Conservation (phyloP, 2,888 invertebrate species). For the Dasypogon diadema region DNA sequence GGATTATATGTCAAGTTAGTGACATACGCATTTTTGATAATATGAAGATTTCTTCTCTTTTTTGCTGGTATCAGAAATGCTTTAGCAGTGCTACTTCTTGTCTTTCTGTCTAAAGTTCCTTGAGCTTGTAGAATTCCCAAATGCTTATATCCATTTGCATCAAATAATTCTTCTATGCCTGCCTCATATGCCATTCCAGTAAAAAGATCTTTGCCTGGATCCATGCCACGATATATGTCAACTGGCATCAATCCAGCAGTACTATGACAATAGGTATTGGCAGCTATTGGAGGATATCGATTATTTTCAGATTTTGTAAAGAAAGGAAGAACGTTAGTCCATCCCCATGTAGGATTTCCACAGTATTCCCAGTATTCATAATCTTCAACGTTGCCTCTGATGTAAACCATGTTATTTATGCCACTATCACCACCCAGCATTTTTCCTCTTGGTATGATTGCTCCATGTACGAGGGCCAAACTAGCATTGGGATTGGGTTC, state of each 20-base stretch:
- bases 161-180: constrained; percentile 69
- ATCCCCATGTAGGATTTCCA: constrained; percentile 76
- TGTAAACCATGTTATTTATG: constrained; percentile 71
- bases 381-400: constrained; percentile 72
- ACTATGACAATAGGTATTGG: constrained; percentile 62
- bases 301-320: constrained; percentile 78
- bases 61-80: constrained; percentile 71
- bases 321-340: constrained; percentile 78
- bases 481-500: constrained; percentile 47
- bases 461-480: constrained; percentile 31
- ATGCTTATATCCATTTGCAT: constrained; percentile 74
- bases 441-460: constrained; percentile 67
- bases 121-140: constrained; percentile 73
- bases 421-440: constrained; percentile 69
- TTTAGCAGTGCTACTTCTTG: constrained; percentile 70
- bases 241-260: constrained; percentile 71
- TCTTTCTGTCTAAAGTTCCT: constrained; percentile 71
- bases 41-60: constrained; percentile 64
- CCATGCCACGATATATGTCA: constrained; percentile 65
- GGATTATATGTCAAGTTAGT: constrained; percentile 69
- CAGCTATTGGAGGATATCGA: constrained; percentile 20
- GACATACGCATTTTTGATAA: constrained; percentile 70
- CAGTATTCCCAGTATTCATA: constrained; percentile 72
- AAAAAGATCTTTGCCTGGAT: constrained; percentile 70
- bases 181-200: constrained; percentile 69